These are phyloP conservation scores for Oceanodroma leucorhoa DNA, from an alignment of 2,797 vertebrate species.

Conservation along the genomic window DNA sequence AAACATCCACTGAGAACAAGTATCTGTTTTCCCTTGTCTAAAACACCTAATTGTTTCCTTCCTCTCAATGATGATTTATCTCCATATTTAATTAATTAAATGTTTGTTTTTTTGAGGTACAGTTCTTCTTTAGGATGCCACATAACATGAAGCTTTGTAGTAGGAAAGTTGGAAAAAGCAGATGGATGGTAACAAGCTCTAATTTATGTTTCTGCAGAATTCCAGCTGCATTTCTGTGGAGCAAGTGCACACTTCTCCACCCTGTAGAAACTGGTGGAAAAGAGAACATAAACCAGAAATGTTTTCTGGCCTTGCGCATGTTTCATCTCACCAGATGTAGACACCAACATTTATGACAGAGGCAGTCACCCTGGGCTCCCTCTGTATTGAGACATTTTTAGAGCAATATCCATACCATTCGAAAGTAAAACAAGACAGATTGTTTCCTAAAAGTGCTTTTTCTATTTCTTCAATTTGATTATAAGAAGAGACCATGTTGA, in stretches of 20 bases:
- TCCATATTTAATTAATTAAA: background rate
- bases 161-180: background rate
- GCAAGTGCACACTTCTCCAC: background rate
- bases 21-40: background rate
- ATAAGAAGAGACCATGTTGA: background rate
- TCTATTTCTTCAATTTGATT: background rate
- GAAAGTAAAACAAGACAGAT: background rate
- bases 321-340: background rate
- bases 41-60: background rate
- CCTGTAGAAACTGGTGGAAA: background rate
- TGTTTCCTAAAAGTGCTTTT: background rate
- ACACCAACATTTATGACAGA: background rate
- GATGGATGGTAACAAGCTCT: background rate
- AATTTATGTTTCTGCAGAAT: background rate
- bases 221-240: background rate
- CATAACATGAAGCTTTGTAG: background rate
- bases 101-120: background rate
- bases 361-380: background rate
- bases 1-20: background rate
- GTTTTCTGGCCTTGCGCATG: background rate
- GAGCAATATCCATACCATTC: background rate
- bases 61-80: background rate
- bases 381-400: background rate
- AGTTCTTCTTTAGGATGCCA: background rate
- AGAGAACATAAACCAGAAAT: background rate